A percentile compares a stretch with the other conserved stretches of the same genome.
phyloP scores from a whole-genome alignment of 2,888 invertebrate species.

The Seladonia tumulorum region DNA sequence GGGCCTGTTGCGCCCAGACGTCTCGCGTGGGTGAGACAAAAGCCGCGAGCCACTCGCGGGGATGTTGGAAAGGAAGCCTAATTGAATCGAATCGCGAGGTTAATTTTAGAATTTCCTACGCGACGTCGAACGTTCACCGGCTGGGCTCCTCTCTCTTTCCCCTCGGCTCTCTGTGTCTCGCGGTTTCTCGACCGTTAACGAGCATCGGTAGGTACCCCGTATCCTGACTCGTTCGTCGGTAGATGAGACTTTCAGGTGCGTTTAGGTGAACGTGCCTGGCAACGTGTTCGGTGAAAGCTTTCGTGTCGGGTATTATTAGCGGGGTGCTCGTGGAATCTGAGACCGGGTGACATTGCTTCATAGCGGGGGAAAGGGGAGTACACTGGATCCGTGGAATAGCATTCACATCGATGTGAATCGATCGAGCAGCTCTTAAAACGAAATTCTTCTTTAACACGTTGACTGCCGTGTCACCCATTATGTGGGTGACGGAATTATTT shows the following conservation, averaged over 20 bases:
- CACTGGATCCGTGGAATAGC: not conserved
- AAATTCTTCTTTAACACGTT: no score
- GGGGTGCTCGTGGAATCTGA: not conserved
- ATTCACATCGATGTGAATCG: no score
- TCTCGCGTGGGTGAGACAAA: conserved; percentile 62
- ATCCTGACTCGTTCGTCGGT: not conserved
- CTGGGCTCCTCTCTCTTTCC: conserved; percentile 12
- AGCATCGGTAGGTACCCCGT: not conserved
- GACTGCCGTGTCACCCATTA: no score
- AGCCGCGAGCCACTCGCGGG: conserved; percentile 33
- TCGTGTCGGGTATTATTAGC: not conserved
- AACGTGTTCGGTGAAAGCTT: not conserved
- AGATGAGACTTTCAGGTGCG: not conserved
- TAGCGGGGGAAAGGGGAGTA: not conserved
- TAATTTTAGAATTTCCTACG: conserved; percentile 57
- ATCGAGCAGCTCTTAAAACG: no score
- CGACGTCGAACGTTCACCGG: conserved; percentile 23
- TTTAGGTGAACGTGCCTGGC: not conserved
- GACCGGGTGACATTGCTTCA: not conserved
- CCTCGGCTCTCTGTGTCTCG: not conserved
- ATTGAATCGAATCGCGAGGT: conserved; percentile 56
- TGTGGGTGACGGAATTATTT: no score
- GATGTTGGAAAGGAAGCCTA: conserved; percentile 50
- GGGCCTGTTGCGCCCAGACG: conserved; percentile 18
- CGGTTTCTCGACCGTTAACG: conserved; percentile 9